A percentile compares a stretch with the other conserved stretches of the same genome.
These are phyloP conservation scores for Andrena dorsata DNA, from an alignment of 2,888 invertebrate genomes.

Conservation along the genomic window DNA sequence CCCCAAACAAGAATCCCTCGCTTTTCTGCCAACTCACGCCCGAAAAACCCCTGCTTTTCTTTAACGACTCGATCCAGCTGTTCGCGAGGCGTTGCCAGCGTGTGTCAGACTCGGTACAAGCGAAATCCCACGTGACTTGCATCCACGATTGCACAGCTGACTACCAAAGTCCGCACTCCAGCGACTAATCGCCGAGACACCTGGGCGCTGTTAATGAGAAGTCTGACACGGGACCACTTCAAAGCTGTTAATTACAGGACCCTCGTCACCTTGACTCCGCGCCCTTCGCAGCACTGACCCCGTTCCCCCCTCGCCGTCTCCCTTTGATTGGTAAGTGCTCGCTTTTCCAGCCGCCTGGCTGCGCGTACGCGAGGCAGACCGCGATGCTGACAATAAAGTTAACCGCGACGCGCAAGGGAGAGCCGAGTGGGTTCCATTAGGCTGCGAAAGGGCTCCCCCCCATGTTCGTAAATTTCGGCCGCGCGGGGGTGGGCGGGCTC, in stretches of 20 bases:
- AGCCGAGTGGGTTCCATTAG: conserved; percentile 54
- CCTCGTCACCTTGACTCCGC: conserved; percentile 71
- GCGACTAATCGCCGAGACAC: conserved; percentile 55
- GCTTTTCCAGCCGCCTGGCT: conserved; percentile 59
- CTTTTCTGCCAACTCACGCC: conserved; percentile 10
- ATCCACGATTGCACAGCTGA: conserved; percentile 26
- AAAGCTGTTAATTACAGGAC: conserved; percentile 75
- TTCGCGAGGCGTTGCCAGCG: neutral
- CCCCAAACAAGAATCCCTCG: conserved; percentile 27
- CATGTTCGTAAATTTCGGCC: conserved; percentile 40
- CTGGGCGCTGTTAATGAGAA: conserved; percentile 72
- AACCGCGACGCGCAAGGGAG: conserved; percentile 45
- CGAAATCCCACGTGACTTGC: conserved; percentile 47
- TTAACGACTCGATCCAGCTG: neutral
- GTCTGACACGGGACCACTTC: conserved; percentile 68
- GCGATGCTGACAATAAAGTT: conserved; percentile 64
- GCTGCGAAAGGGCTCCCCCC: conserved; percentile 36
- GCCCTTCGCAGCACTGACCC: conserved; percentile 46
- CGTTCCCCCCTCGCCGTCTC: conserved; percentile 45
- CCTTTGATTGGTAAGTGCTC: conserved; percentile 71
- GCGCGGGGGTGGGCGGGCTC: neutral
- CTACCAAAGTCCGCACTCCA: conserved; percentile 30
- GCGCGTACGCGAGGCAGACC: conserved; percentile 28
- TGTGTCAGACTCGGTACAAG: neutral
- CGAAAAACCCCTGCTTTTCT: neutral